Base-by-base conservation (phyloP, 1,140 invertebrate genomes). In the Pomacea maculata region DNA sequence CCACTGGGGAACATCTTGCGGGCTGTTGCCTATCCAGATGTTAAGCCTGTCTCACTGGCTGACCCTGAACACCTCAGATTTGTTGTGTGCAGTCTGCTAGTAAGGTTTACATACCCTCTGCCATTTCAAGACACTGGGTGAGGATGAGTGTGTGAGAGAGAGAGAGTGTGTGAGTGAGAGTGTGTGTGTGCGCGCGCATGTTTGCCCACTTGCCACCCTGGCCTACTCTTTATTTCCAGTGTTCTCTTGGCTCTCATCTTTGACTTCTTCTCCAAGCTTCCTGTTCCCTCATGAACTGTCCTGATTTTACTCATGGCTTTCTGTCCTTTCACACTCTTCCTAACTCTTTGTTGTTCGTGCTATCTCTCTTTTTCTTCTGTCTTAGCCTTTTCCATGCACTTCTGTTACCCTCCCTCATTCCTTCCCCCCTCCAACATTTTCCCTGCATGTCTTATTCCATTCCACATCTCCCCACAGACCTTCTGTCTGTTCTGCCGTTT, bases 271-370 rank as follows among this genome's bases (percentile, higher is more conserved):
- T 45, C 34, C 34, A 45, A 45, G 34, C 34, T 4, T 45, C 34
- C 34, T 45, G 34, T 45, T 6, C 34, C 34, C 34, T 45, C 34
- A 45, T 45, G 34, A 45, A 45, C 34, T 45, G 2, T 45, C 34
- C 34, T 45, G 34, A 45, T 45, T 45, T 54, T 54, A 25, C 55
- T 71, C 65, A n/a, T 72, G 34, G 72, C 70, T 73, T 55, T 72
- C 57, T 79, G 45, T 79, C 70, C 45, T 55, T 79, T 29, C 6
- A 52, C 70, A 52, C 67, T 71, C 68, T 79, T 57, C 34, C 55
- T 72, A 29, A 19, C 29, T 65, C 63, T 14, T 45, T 34, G 14
- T 34, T 21, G 15, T 78, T 11, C 52, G 12, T 78, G 17, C 29
- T 67, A 9, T 61, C 57, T 17, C 57, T 61, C 25, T 61, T 61